A percentile compares a stretch with the other conserved stretches of the same genome.
These are phyloP conservation scores for Hippasteria phrygiana DNA, from an alignment of 53 echinoderm and acorn worm genomes.

Conservation along the genomic window DNA sequence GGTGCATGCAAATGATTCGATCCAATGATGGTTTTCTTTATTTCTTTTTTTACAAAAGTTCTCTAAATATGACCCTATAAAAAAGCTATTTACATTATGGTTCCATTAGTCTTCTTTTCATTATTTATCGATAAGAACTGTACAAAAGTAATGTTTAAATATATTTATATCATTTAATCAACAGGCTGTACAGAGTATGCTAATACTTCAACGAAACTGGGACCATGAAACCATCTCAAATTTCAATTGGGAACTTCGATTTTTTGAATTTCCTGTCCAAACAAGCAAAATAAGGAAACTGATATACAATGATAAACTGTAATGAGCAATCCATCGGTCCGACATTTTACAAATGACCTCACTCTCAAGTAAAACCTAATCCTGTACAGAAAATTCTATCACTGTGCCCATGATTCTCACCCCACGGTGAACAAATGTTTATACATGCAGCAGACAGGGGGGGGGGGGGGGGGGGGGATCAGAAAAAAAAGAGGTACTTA, in stretches of 20 bases:
- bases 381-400: too few relatives aligned
- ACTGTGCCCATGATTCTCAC: too few relatives aligned
- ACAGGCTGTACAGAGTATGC: constrained; percentile 48
- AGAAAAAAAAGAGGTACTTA: too few relatives aligned
- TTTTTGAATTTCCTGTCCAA: background rate
- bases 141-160: constrained; percentile 64
- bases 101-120: constrained; percentile 13
- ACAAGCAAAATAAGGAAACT: background rate
- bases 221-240: background rate
- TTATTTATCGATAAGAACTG: constrained; percentile 58
- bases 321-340: too few relatives aligned
- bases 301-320: too few relatives aligned
- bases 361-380: too few relatives aligned
- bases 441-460: too few relatives aligned
- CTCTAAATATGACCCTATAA: constrained; percentile 55
- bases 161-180: constrained; percentile 57
- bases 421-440: too few relatives aligned
- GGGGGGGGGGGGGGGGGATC: too few relatives aligned
- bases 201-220: constrained; percentile 3
- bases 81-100: constrained; percentile 57
- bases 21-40: background rate
- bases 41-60: constrained; percentile 41
- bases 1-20: constrained; percentile 19
- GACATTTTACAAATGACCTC: too few relatives aligned
- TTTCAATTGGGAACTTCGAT: background rate